Conservation (phyloP, 37 sponge, comb jelly and placozoan genomes). For the Axinella damicornis region DNA sequence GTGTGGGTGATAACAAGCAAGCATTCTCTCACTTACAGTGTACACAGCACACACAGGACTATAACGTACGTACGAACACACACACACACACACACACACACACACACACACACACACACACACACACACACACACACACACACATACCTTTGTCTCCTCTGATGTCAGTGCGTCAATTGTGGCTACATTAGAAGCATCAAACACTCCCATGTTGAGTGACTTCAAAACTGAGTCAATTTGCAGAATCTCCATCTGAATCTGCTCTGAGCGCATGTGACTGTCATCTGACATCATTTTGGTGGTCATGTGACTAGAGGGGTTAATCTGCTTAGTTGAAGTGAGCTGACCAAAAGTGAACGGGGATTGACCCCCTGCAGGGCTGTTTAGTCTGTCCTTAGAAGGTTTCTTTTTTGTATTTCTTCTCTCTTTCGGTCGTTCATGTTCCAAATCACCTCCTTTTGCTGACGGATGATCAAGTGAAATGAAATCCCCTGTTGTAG, state of each 20-base stretch:
- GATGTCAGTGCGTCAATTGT: not conserved
- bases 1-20: too few species aligned
- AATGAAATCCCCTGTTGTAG: too few species aligned
- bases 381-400: too few species aligned
- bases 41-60: not conserved
- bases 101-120: slow-evolving; percentile 13
- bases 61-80: not conserved
- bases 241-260: slow-evolving; percentile 27
- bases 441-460: too few species aligned
- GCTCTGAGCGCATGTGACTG: slow-evolving; percentile 20
- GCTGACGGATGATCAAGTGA: too few species aligned
- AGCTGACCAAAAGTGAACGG: too few species aligned
- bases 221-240: slow-evolving; percentile 43
- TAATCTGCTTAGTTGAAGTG: not conserved
- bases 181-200: not conserved
- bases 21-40: not conserved
- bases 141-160: not conserved
- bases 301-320: not conserved
- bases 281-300: not conserved
- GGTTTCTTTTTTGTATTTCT: too few species aligned
- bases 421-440: too few species aligned
- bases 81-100: slow-evolving; percentile 41
- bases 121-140: slow-evolving; percentile 8
- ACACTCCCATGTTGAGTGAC: slow-evolving; percentile 19
- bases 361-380: too few species aligned